Percentiles rank a stretch among this genome's conserved stretches.
Conservation (phyloP, 2,888 invertebrate species). For the Sepioteuthis lessoniana region DNA sequence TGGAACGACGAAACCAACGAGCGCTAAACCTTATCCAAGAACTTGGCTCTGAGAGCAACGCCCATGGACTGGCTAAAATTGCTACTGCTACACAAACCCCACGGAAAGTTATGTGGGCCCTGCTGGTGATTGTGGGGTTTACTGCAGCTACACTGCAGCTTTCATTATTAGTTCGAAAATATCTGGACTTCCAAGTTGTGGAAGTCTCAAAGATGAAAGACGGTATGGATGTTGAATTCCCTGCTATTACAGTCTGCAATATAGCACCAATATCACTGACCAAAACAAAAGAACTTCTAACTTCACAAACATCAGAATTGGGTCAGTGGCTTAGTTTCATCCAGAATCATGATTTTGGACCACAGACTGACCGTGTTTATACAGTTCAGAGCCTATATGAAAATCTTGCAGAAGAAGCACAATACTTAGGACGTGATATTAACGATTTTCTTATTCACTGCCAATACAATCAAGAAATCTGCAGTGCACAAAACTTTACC, state of each 20-base stretch:
- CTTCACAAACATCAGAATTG: constrained; percentile 54
- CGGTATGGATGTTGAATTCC: constrained; percentile 70
- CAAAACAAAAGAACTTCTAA: constrained; percentile 59
- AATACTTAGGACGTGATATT: constrained; percentile 64
- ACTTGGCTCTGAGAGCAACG: constrained; percentile 69
- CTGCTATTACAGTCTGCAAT: constrained; percentile 71
- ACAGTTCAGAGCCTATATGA: constrained; percentile 69
- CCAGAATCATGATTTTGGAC: constrained; percentile 58
- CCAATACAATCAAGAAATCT: constrained; percentile 64
- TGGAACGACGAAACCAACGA: constrained; percentile 49
- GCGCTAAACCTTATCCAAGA: constrained; percentile 65
- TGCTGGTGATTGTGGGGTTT: constrained; percentile 69
- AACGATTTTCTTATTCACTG: constrained; percentile 68
- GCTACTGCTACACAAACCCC: constrained; percentile 65
- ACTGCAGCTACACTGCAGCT: constrained; percentile 70
- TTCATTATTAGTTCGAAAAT: constrained; percentile 68
- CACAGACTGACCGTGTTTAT: constrained; percentile 59
- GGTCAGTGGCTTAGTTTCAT: constrained; percentile 62
- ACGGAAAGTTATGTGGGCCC: constrained; percentile 69
- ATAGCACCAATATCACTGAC: constrained; percentile 68
- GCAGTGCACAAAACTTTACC: constrained; percentile 65
- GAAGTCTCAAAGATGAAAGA: constrained; percentile 70
- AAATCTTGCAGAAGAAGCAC: constrained; percentile 66
- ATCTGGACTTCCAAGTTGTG: constrained; percentile 67
- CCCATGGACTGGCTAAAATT: constrained; percentile 69